Base-by-base conservation (phyloP, 2,888 invertebrate genomes). In the Idaea straminata region DNA sequence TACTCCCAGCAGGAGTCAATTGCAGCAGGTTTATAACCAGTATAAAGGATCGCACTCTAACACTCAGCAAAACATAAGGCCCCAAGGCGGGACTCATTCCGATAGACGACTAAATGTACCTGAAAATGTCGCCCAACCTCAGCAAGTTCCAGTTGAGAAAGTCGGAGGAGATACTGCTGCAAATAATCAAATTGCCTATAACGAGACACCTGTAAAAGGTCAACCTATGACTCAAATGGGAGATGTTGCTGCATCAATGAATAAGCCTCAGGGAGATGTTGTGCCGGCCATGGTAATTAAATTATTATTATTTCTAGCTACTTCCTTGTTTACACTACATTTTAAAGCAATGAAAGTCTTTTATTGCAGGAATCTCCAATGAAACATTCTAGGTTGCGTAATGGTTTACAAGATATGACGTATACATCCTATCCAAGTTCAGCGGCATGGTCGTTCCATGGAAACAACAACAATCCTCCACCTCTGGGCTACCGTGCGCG, bases 371-470 rank as follows among this genome's bases (percentile, higher is more conserved):
- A 66, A 25, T 63, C 69, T 16, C 72, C 77, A 5, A 68, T 64
- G 7, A 72, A 73, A 25, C 69, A 71, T 15, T 66, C 73, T 16
- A 85, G 77, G 58, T 73, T 68, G 61, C 79, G 90, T 62, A 92
- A 92, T 72, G 92, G 92, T n/a, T 76, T 92, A 64, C 92, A 92
- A 78, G 92, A 92, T 70, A 75, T 86, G 70, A 80, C 83, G 16
- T 89, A 79, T 64, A 85, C 90, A 2, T 77, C 89, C 0, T 87
- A 86, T 70, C 81, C 86, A 13, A 76, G 79, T 2, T 80, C 88
- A 13, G 77, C 87, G 13, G 83, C 88, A n/a, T 88, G 92, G 92
- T 81, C 86, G 0, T 92, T 92, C 68, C 91, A 91, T 67, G 91
- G 91, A 57, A 74, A 74, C 57, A 70, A 75, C 25, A 68, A 72